Percentiles rank a stretch among this genome's conserved stretches.
Conservation (phyloP, 2,113 vertebrate genomes). For the Sturnus vulgaris region DNA sequence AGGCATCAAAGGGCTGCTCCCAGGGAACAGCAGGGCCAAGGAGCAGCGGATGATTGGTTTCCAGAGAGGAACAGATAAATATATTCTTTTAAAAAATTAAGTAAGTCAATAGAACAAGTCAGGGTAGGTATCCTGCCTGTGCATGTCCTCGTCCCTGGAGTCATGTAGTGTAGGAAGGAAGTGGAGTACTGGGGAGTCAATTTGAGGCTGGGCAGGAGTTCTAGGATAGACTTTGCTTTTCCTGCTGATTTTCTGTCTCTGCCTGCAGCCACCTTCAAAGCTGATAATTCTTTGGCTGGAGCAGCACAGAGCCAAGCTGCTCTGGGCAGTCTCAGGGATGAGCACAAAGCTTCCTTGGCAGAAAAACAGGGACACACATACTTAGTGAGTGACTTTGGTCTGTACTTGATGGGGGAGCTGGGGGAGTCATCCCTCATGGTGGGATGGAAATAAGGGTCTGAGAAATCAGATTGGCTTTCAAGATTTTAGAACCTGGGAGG, state of each 20-base stretch:
- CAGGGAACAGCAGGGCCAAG: neutral
- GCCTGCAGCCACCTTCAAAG: neutral
- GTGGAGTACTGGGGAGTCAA: neutral
- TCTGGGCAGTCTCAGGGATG: neutral
- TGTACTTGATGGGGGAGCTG: neutral
- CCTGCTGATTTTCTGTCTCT: conserved; percentile 14
- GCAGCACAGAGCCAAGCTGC: neutral
- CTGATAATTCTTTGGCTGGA: neutral
- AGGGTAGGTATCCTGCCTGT: neutral
- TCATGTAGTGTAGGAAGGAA: neutral
- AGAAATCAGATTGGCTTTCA: neutral
- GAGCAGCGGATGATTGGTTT: neutral
- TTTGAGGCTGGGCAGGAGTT: neutral
- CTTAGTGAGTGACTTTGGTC: neutral
- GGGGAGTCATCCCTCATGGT: neutral
- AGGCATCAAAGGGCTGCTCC: neutral
- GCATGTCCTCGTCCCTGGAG: accelerated
- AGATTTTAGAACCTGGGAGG: neutral
- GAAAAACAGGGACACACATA: neutral
- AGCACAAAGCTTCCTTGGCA: neutral
- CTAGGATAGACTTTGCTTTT: conserved; percentile 14
- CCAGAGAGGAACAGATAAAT: neutral
- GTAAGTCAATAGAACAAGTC: neutral
- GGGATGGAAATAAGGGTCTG: neutral
- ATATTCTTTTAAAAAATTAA: neutral